Base-by-base conservation (phyloP, 23 tunicate species). In the Styela clava region DNA sequence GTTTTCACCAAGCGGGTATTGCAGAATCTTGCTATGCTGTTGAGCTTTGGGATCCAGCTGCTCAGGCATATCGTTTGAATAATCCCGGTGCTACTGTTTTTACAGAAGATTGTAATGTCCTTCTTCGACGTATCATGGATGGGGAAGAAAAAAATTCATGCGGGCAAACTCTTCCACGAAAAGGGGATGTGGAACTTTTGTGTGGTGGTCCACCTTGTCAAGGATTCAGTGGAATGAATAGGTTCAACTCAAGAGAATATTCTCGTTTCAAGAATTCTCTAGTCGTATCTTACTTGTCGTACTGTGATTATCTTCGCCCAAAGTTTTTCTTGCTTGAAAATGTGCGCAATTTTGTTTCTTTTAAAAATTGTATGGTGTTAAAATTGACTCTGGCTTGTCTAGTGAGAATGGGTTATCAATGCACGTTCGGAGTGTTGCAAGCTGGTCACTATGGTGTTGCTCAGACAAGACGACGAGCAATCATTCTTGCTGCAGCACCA, bases 191-290 rank as follows among this genome's bases (percentile, higher is more conserved):
- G 2, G 93, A 93, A 32, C 87, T 93, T 3, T 64, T 93, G 5
- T 93, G 98, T 64, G 97, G 97, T 21, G 97, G 97, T 2, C 97
- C 97, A 24, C 98, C 98, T 16, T 93, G 98, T 33, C 98, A 93
- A 62, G 98, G 98, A n/a, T 93, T 93, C 62, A 93, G 98, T 63
- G 93, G 98, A 52, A 93, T 93, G 93, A 93, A 93, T 63, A 52
- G 98, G 9, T 93, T 93, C 86, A 93, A 85, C 44, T 84, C 92
- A 27, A 83, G 93, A 56, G 93, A 93, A 69, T 85, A 87, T 81
- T 93, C 98, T 1, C 62, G 89, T 23, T 87, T 87, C 67, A 93
- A 93, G 64, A 93, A 93, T 84, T 85, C 89, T 2, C 84, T 93
- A 2, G 89, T 93, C 12, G 93, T 87, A 24, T 84, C 89, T 20